Conservation (phyloP, 2,888 invertebrate genomes). For the Phaonia tiefii region DNA sequence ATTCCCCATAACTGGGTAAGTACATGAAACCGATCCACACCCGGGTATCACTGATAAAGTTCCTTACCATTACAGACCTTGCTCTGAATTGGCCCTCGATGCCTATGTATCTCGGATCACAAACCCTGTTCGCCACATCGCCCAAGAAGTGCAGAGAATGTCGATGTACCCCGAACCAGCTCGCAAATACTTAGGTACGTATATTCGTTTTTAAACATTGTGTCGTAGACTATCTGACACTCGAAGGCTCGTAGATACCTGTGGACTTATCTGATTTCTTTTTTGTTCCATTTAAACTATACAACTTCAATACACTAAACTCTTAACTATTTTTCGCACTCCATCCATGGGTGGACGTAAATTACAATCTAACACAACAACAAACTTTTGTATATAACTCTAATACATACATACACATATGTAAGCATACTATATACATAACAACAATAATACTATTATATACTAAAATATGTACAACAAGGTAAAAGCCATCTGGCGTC, state of each 20-base stretch:
- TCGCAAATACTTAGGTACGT: conserved; percentile 85
- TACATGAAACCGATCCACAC: conserved; percentile 23
- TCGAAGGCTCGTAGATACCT: no score
- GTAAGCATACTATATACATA: not conserved
- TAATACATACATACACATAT: conserved; percentile 21
- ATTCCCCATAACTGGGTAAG: conserved; percentile 79
- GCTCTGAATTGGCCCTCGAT: conserved; percentile 81
- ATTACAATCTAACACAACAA: not conserved
- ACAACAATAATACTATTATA: not conserved
- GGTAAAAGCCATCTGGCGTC: conserved; percentile 92
- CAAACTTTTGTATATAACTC: conserved; percentile 11
- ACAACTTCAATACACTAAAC: conserved; percentile 11
- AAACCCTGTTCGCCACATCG: conserved; percentile 84
- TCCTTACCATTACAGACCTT: conserved; percentile 72
- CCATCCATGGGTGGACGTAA: conserved; percentile 15
- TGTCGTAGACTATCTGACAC: conserved; percentile 44
- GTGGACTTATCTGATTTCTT: conserved; percentile 44
- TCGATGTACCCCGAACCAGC: conserved; percentile 87
- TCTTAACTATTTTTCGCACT: conserved; percentile 10
- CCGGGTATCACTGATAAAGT: no score
- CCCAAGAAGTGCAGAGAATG: conserved; percentile 84
- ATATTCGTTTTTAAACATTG: conserved; percentile 15
- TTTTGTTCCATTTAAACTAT: conserved; percentile 39
- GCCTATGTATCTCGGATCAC: conserved; percentile 87
- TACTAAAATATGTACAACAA: conserved; percentile 74